Percentiles rank a stretch among this genome's conserved stretches.
phyloP scores from a whole-genome alignment of 2,888 invertebrate genomes.

The Callosobruchus maculatus region DNA sequence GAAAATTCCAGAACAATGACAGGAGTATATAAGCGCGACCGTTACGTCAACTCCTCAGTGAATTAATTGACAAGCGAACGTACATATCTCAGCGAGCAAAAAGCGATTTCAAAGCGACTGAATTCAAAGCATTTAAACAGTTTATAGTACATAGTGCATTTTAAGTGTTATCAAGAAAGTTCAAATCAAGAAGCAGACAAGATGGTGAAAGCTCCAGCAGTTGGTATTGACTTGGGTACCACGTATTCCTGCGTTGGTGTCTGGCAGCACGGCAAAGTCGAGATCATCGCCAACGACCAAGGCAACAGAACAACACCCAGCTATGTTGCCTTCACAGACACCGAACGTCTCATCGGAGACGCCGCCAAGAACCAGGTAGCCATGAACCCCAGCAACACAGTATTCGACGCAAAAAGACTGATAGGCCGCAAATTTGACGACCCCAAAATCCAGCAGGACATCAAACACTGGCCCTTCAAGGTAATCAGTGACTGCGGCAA shows the following conservation, averaged over 20 bases:
- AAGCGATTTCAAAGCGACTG: not conserved
- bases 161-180: not conserved
- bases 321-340: constrained; percentile 71
- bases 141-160: not conserved
- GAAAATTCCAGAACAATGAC: not conserved
- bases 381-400: constrained; percentile 71
- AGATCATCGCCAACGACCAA: constrained; percentile 81
- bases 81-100: not conserved
- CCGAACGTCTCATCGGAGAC: constrained; percentile 65
- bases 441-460: constrained; percentile 70
- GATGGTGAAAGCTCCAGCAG: constrained; percentile 52
- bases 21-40: not conserved
- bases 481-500: constrained; percentile 63
- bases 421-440: constrained; percentile 79
- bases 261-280: constrained; percentile 78
- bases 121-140: constrained; percentile 1
- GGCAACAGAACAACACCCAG: constrained; percentile 84
- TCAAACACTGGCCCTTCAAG: constrained; percentile 82
- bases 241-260: constrained; percentile 84
- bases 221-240: constrained; percentile 83
- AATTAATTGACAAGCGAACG: not conserved
- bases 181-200: constrained; percentile 9
- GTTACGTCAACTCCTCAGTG: not conserved
- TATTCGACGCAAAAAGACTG: constrained; percentile 68
- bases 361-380: constrained; percentile 70